phyloP scores from a whole-genome alignment of 1,140 invertebrate genomes.

The Drosophila micromelanica region DNA sequence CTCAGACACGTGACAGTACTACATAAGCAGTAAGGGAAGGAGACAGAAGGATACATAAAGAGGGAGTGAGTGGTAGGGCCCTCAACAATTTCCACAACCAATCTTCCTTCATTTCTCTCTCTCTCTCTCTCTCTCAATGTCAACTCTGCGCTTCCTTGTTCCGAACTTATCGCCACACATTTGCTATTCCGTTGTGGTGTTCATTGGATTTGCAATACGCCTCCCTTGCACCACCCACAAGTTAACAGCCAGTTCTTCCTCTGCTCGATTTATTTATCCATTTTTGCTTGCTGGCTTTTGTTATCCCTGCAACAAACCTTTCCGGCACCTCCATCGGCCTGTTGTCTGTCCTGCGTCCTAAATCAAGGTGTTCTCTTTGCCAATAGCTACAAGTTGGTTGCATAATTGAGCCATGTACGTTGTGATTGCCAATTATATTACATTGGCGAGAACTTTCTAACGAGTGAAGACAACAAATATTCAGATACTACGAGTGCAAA shows the following conservation, averaged over 20 bases:
- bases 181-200: constrained; percentile 48
- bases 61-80: neutral
- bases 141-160: neutral
- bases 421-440: no score
- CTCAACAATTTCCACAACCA: neutral
- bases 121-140: no score
- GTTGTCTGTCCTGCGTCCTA: no score
- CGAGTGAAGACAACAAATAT: no score
- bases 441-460: no score
- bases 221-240: constrained; percentile 26
- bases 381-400: no score
- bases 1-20: constrained; percentile 53
- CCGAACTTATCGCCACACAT: constrained; percentile 3
- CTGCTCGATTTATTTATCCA: constrained; percentile 17
- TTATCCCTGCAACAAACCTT: constrained; percentile 13
- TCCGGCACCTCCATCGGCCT: no score
- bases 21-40: neutral
- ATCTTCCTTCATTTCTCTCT: no score
- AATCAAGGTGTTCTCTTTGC: no score
- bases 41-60: neutral
- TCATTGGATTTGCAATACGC: constrained; percentile 50
- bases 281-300: constrained; percentile 27
- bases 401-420: no score
- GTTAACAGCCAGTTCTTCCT: constrained; percentile 56
- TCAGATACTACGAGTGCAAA: neutral